Conservation (phyloP, 2,888 invertebrate genomes). For the Epinotia bilunana region DNA sequence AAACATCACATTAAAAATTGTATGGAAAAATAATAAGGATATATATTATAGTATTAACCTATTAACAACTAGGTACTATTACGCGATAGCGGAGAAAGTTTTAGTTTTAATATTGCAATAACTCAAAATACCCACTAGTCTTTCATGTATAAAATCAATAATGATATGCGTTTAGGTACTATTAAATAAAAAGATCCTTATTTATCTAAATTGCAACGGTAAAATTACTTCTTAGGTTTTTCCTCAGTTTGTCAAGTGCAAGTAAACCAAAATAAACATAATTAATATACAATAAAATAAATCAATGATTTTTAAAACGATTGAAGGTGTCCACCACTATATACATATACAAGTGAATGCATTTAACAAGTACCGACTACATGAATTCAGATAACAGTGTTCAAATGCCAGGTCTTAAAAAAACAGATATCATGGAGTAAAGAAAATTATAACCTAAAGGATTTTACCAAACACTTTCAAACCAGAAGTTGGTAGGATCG, state of each 20-base stretch:
- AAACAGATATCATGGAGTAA: too few species aligned
- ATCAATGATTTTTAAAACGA: background rate
- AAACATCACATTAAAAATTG: background rate
- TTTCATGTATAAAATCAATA: background rate
- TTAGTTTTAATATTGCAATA: too few species aligned
- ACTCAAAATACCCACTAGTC: too few species aligned
- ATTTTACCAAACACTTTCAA: conserved; percentile 8
- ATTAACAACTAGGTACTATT: background rate
- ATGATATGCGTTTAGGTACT: too few species aligned
- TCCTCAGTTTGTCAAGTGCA: background rate
- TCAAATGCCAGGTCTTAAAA: background rate
- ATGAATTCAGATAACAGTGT: background rate
- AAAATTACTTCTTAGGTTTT: background rate
- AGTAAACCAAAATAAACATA: too few species aligned
- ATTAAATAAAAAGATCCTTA: too few species aligned
- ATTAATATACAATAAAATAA: too few species aligned
- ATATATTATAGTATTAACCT: background rate
- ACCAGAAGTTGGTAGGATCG: conserved; percentile 18
- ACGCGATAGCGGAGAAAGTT: background rate
- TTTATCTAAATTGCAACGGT: background rate
- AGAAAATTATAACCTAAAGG: too few species aligned
- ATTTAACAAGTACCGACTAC: background rate
- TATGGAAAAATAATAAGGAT: background rate
- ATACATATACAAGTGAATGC: background rate
- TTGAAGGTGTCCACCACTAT: background rate